Base-by-base conservation (phyloP, 2,113 vertebrate species). In the Recurvirostra avosetta region DNA sequence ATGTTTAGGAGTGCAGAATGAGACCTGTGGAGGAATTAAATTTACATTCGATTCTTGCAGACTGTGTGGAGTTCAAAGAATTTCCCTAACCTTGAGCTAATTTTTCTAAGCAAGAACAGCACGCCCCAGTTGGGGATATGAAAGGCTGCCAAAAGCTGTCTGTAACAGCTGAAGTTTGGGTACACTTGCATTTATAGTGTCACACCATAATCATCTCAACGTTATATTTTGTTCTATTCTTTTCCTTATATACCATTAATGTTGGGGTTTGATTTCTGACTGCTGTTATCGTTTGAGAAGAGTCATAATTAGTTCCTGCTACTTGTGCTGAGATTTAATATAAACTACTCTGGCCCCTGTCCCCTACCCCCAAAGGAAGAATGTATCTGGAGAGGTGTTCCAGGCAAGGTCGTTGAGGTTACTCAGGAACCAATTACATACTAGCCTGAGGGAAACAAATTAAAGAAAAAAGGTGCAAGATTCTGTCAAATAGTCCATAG, bases 401-500 rank as follows among this genome's bases (percentile, higher is more conserved):
- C 62, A 72, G 70, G 73, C 80, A 94, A 94, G 87, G 94, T 95
- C 86, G 52, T 81, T 85, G 61, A 90, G 93, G 89, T 96, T 94
- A 82, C 40, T 87, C 8, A 8, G 40, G 79, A 96, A 65, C 61
- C 70, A 95, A 92, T 95, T 97, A 93, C 27, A 49, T 87, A 40
- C 27, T 82, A 81, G 61, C 91, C 65, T 2, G 5, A 79, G 71
- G 84, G 81, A 93, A 95, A 76, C 15, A 90, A 96, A 81, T 80
- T 80, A 74, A 86, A 91, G 47, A 40, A 96, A 94, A 91, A 91
- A 93, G 34, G 43, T 84, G 50, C n/a, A 72, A 88, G 23, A 63
- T 82, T 94, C 73, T 82, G 78, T 82, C 77, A 88, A 82, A 61
- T 43, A 68, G 25, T 79, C 53, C 61, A n/a, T 90, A 41, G n/a